Conservation (phyloP, 2,113 vertebrate species). For the Ameiurus melas region DNA sequence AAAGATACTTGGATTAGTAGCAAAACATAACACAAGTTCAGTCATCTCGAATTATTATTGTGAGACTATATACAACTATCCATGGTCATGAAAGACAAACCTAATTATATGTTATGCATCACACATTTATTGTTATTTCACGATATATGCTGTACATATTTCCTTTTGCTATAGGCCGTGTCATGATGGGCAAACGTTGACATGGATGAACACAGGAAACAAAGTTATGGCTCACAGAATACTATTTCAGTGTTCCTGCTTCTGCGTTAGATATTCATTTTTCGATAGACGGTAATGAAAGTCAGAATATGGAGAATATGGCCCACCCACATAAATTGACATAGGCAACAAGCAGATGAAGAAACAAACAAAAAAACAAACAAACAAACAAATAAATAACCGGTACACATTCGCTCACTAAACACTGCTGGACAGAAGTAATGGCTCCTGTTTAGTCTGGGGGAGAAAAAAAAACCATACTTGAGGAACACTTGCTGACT, state of each 20-base stretch:
- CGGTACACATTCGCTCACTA: background rate
- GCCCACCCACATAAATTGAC: slow-evolving; percentile 3
- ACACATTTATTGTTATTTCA: slow-evolving; percentile 19
- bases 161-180: slow-evolving; percentile 37
- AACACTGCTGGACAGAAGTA: slow-evolving; percentile 5
- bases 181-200: background rate
- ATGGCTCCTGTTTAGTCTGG: background rate
- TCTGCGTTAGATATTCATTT: background rate
- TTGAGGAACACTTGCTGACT: slow-evolving; percentile 53
- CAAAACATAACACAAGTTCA: background rate
- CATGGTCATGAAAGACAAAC: slow-evolving; percentile 21
- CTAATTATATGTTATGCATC: slow-evolving; percentile 3
- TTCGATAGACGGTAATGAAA: background rate
- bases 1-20: background rate
- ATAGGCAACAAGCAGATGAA: slow-evolving; percentile 45
- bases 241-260: slow-evolving; percentile 13
- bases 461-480: slow-evolving; percentile 24
- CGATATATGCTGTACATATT: slow-evolving; percentile 5
- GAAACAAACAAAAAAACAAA: slow-evolving; percentile 41
- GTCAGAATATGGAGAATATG: background rate
- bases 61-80: background rate
- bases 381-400: slow-evolving; percentile 41
- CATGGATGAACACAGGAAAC: background rate
- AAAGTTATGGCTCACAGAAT: slow-evolving; percentile 41
- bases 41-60: background rate